Base-by-base conservation (phyloP, 2,888 invertebrate genomes). In the Metopia argyrocephala region DNA sequence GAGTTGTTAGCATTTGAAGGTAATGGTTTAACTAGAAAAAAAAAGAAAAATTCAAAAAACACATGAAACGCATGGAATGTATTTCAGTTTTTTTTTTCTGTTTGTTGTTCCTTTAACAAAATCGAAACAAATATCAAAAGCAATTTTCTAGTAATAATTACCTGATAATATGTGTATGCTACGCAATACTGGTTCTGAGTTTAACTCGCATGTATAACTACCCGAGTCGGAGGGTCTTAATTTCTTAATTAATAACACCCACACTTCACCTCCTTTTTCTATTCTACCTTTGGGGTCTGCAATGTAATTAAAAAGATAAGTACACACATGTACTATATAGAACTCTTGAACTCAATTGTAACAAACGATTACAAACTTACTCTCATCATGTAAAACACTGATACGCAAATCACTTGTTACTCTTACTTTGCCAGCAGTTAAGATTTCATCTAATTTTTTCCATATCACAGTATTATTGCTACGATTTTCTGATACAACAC, bases 201-300 rank as follows among this genome's bases (percentile, higher is more conserved):
- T 96, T 20, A 96, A 93, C 91, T 96, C 96, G 86, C 96, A 96
- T 84, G 94, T 93, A 89, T 96, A 96, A 45, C 95, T 92, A 1
- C 96, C 96, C 0, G 95, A 93, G 88, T 96, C 96, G 0, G 93
- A 92, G 0, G 93, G 91, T 85, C 92, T 93, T 18, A 94, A 93
- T 20, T 93, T 91, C 87, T 94, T 94, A 86, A 96, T 95, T 82
- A 95, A 93, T 62, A 96, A 92, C 52, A 96, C 95, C 96, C 96
- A 96, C 18, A 96, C 96, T 87, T 96, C 96, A 0, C 96, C 96
- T 2, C 95, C 96, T 86, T 85, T 85, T 18, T 86, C 86, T 46
- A 86, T 84, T 25, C 71, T 84, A 3, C 86, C 89, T 62, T 87
- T 87, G 18, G 89, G 88, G 85, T 86, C 90, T 90, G 15, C 15